These are phyloP conservation scores for Philaethria dido DNA, from an alignment of 2,888 invertebrate genomes.

Conservation along the genomic window DNA sequence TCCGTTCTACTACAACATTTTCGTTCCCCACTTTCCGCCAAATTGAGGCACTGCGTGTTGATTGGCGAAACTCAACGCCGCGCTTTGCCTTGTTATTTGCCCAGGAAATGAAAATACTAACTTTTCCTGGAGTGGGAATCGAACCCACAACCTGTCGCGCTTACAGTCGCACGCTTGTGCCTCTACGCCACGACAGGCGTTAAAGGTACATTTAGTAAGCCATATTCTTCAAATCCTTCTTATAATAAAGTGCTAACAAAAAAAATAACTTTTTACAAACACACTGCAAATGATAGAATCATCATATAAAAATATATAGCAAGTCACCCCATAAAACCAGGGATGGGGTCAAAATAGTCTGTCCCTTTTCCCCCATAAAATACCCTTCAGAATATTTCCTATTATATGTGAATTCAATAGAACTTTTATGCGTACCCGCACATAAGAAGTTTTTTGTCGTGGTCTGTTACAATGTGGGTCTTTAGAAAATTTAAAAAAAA, in stretches of 20 bases:
- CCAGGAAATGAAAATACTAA: too few relatives aligned
- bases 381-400: slow-evolving; percentile 30
- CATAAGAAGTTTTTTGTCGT: slow-evolving; percentile 16
- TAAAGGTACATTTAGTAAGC: too few relatives aligned
- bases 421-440: slow-evolving; percentile 30
- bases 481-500: neutral
- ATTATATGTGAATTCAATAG: slow-evolving; percentile 38
- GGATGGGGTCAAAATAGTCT: slow-evolving; percentile 25
- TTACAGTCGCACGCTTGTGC: too few relatives aligned
- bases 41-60: too few relatives aligned
- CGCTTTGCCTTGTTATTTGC: too few relatives aligned
- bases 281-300: neutral
- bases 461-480: neutral
- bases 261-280: neutral
- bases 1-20: too few relatives aligned
- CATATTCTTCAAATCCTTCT: too few relatives aligned
- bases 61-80: too few relatives aligned
- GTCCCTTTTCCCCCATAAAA: slow-evolving; percentile 33
- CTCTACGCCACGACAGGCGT: too few relatives aligned
- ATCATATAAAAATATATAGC: neutral
- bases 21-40: too few relatives aligned
- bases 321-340: slow-evolving; percentile 12
- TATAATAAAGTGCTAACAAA: neutral
- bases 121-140: too few relatives aligned
- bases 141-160: too few relatives aligned